phyloP scores from a whole-genome alignment of 2,797 vertebrate species.

The Pelobates cultripes region DNA sequence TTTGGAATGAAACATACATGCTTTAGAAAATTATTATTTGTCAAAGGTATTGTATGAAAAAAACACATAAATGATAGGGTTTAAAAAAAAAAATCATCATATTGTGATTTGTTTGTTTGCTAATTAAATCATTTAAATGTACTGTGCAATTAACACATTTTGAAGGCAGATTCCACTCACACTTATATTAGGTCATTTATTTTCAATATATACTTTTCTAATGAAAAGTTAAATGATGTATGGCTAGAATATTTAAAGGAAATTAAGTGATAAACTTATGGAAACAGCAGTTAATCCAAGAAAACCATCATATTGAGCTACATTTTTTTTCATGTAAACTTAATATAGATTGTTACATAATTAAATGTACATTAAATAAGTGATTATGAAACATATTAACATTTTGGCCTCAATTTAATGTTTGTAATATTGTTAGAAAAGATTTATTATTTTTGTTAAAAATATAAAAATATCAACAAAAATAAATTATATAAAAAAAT shows the following conservation, averaged over 20 bases:
- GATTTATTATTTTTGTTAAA: no score
- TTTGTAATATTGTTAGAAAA: no score
- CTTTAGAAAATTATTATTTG: background rate
- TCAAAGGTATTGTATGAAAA: background rate
- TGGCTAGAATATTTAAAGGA: slow-evolving; percentile 32
- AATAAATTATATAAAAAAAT: no score
- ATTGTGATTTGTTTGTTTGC: slow-evolving; percentile 4
- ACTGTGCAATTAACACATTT: slow-evolving; percentile 44
- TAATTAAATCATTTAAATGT: slow-evolving; percentile 27
- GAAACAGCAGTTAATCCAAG: slow-evolving; percentile 19
- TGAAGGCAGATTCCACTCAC: slow-evolving; percentile 14
- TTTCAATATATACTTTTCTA: slow-evolving; percentile 42
- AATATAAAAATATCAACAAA: no score
- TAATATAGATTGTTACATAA: no score
- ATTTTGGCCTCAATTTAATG: no score
- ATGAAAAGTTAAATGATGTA: slow-evolving; percentile 53
- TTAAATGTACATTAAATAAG: no score
- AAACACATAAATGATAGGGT: background rate
- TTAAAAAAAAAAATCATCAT: background rate
- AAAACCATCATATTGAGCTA: slow-evolving; percentile 4
- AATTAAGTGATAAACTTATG: slow-evolving; percentile 34
- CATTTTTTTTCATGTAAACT: no score
- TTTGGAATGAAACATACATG: background rate
- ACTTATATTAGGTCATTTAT: slow-evolving; percentile 43
- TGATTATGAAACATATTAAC: no score